A percentile compares a stretch with the other conserved stretches of the same genome.
Evolutionary conservation across 1,140 invertebrate genomes (phyloP).

Genomic region (Oedothorax gibbosus): DNA sequence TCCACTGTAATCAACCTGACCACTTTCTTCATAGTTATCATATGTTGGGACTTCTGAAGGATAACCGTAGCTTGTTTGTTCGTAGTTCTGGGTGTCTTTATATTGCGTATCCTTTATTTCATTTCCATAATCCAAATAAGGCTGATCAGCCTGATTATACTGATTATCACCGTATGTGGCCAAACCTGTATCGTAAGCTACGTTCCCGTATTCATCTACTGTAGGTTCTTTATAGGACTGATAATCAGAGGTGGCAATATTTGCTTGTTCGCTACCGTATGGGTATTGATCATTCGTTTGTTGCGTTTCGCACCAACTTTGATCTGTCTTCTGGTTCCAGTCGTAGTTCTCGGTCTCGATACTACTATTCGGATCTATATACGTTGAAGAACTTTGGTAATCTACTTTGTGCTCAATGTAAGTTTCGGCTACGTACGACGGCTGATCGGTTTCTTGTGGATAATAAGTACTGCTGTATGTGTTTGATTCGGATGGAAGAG

Average conservation of each 20-base stretch:
- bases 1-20: neutral
- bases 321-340: slow-evolving; percentile 9
- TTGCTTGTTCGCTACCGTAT: slow-evolving; percentile 13
- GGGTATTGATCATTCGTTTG: neutral
- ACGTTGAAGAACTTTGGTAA: slow-evolving; percentile 16
- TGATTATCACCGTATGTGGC: slow-evolving; percentile 11
- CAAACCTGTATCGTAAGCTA: neutral
- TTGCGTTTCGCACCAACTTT: neutral
- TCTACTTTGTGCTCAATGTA: slow-evolving; percentile 24
- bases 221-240: neutral
- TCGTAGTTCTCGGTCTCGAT: neutral
- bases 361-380: neutral
- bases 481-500: slow-evolving; percentile 5
- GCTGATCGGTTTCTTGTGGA: neutral
- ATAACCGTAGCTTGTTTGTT: slow-evolving; percentile 2
- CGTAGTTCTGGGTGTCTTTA: neutral
- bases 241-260: slow-evolving; percentile 1
- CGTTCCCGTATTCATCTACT: slow-evolving; percentile 4
- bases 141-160: slow-evolving; percentile 11
- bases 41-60: neutral
- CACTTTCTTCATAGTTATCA: slow-evolving; percentile 1
- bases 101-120: neutral
- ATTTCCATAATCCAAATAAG: neutral
- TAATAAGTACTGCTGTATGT: slow-evolving; percentile 18
- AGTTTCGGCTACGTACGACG: slow-evolving; percentile 29